Evolutionary conservation across 2,797 vertebrate genomes (phyloP).

Genomic region (Poecilia velifera): DNA sequence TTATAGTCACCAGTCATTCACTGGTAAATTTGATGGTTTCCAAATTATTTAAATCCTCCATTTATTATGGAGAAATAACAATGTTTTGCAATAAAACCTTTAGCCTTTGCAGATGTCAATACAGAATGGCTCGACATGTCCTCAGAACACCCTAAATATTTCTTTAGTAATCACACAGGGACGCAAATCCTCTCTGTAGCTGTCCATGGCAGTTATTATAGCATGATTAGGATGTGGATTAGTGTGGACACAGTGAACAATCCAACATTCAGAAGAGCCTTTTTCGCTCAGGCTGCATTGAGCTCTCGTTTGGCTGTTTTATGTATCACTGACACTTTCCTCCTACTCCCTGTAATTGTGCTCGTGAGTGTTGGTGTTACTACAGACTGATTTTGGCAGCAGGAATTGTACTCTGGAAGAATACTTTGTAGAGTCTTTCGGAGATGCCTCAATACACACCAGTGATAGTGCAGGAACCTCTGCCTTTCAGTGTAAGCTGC

Average conservation of each 20-base stretch:
- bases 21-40: background rate
- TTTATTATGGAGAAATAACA: background rate
- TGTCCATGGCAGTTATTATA: conserved; percentile 57
- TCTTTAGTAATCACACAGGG: conserved; percentile 45
- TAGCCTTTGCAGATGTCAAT: conserved; percentile 11
- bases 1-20: background rate
- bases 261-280: conserved; percentile 61
- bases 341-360: conserved; percentile 58
- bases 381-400: conserved; percentile 41
- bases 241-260: conserved; percentile 65
- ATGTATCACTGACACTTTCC: conserved; percentile 59
- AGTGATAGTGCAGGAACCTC: background rate
- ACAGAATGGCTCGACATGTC: conserved; percentile 40
- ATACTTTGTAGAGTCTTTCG: conserved; percentile 32
- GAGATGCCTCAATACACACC: conserved; percentile 9
- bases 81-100: background rate
- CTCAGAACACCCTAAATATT: conserved; percentile 31
- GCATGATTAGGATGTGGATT: conserved; percentile 66
- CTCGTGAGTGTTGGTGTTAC: conserved; percentile 37
- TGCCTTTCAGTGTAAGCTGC: conserved; percentile 13
- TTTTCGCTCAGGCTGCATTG: conserved; percentile 50
- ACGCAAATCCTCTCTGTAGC: conserved; percentile 32
- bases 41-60: background rate
- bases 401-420: conserved; percentile 28
- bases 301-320: conserved; percentile 55